These are phyloP conservation scores for Synergus umbraculus DNA, from an alignment of 2,888 invertebrate species.

Conservation along the genomic window DNA sequence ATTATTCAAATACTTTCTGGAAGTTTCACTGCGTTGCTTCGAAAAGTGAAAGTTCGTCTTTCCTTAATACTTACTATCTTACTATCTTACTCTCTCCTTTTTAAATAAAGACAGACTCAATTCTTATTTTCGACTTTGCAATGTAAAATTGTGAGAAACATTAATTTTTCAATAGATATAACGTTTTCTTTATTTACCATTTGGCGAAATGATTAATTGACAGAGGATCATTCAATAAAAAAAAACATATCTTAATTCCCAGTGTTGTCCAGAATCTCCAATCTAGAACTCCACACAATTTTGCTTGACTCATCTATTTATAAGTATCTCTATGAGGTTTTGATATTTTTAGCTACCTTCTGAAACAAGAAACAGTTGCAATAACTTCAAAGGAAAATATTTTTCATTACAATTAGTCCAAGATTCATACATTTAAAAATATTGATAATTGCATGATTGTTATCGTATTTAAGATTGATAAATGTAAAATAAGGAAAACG, in stretches of 20 bases:
- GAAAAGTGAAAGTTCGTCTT: conserved; percentile 7
- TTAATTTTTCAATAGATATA: too few relatives aligned
- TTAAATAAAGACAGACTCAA: neutral
- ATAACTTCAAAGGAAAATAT: conserved; percentile 78
- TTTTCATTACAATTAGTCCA: too few relatives aligned
- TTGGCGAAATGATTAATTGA: too few relatives aligned
- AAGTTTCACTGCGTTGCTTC: neutral
- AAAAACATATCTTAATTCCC: too few relatives aligned
- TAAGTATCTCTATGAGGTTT: neutral
- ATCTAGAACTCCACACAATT: too few relatives aligned
- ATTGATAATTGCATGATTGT: too few relatives aligned
- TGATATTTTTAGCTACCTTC: neutral
- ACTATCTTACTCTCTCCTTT: neutral
- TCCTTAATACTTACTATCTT: neutral
- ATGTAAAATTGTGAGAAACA: neutral
- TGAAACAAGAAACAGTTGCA: conserved; percentile 51
- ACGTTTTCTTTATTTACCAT: too few relatives aligned
- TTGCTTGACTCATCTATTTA: neutral
- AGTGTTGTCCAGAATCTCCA: too few relatives aligned
- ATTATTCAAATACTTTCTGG: conserved; percentile 14
- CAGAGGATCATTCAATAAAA: too few relatives aligned
- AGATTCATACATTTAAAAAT: too few relatives aligned
- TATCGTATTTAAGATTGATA: too few relatives aligned
- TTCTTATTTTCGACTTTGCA: neutral
- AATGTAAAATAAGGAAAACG: too few relatives aligned